Conservation (phyloP, 2,113 vertebrate species). For the Caracal caracal region DNA sequence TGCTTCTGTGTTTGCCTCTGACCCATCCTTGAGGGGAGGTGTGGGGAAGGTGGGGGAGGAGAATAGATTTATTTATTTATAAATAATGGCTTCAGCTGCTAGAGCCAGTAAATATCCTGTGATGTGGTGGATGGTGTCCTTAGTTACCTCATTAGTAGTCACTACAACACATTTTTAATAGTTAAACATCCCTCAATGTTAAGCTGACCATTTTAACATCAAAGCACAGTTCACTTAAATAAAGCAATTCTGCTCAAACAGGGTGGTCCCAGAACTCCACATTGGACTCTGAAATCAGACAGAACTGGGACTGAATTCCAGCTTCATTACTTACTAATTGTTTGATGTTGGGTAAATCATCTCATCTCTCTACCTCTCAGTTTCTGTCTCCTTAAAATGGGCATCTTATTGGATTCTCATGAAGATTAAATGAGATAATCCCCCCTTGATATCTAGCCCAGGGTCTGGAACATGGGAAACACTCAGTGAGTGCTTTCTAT, state of each 20-base stretch:
- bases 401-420: background rate
- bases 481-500: background rate
- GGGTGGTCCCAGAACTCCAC: background rate
- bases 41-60: too few relatives aligned
- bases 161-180: background rate
- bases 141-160: background rate
- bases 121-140: background rate
- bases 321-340: background rate
- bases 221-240: background rate
- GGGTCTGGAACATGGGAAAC: background rate
- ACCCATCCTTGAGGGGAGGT: background rate
- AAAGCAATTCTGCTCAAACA: background rate
- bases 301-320: background rate
- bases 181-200: background rate
- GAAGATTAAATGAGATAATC: background rate
- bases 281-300: background rate
- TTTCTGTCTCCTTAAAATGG: background rate
- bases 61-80: too few relatives aligned
- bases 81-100: background rate
- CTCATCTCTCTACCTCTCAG: background rate
- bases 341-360: background rate
- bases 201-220: background rate
- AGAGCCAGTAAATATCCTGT: background rate
- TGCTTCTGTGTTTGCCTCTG: background rate
- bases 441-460: background rate